phyloP scores from a whole-genome alignment of 1,140 invertebrate species.

The Holcopasites calliopsidis region DNA sequence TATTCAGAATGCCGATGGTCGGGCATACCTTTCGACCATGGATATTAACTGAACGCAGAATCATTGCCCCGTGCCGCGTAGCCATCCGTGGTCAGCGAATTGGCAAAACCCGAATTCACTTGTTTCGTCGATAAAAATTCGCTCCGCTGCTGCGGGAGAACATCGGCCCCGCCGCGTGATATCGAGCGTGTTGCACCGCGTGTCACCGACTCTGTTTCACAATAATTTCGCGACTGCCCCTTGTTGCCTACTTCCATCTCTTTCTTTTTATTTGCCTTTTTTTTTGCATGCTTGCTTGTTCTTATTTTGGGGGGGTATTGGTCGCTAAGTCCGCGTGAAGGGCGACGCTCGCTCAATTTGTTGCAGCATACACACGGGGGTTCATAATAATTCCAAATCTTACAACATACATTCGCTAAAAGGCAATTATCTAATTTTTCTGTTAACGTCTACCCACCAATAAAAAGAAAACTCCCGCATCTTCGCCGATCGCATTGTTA shows the following conservation, averaged over 20 bases:
- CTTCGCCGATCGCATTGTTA: no score
- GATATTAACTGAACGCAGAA: slow-evolving; percentile 61
- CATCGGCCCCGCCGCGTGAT: slow-evolving; percentile 19
- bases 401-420: no score
- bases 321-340: no score
- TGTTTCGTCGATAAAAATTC: slow-evolving; percentile 49
- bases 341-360: slow-evolving; percentile 10
- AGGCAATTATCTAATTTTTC: no score
- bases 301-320: no score
- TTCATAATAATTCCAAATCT: no score
- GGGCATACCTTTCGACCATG: slow-evolving; percentile 40
- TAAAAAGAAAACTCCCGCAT: no score
- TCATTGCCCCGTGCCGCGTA: slow-evolving; percentile 46
- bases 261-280: background rate
- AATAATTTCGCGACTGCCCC: background rate
- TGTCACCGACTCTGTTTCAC: slow-evolving; percentile 12
- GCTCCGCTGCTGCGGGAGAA: background rate
- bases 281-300: background rate
- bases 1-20: background rate
- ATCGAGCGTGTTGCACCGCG: slow-evolving; percentile 29
- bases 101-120: slow-evolving; percentile 51
- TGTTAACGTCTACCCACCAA: no score
- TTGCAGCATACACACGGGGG: background rate
- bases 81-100: slow-evolving; percentile 38
- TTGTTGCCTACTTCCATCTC: background rate